These are phyloP conservation scores for Centropus unirufus DNA, from an alignment of 2,113 vertebrate genomes.

Conservation along the genomic window DNA sequence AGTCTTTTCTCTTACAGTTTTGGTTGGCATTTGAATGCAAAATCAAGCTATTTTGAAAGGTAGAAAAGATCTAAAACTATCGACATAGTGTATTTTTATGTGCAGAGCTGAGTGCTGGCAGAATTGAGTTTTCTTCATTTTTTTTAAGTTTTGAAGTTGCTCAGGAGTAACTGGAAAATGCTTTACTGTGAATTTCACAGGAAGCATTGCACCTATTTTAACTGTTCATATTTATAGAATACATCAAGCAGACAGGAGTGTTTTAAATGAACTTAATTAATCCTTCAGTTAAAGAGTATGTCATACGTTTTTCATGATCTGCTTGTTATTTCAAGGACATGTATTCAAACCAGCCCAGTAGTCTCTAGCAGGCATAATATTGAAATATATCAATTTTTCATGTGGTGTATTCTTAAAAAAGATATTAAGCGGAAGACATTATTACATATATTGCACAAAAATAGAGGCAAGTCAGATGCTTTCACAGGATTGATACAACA, in stretches of 20 bases:
- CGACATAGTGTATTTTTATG: not conserved
- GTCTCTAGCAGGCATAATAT: not conserved
- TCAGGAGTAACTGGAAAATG: not conserved
- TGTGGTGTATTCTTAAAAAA: not conserved
- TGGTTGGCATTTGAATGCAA: not conserved
- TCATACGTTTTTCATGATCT: conserved; percentile 35
- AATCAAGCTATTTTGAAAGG: not conserved
- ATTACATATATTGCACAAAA: not conserved
- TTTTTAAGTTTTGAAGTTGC: not conserved
- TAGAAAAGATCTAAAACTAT: not conserved
- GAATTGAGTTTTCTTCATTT: not conserved
- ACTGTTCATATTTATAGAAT: not conserved
- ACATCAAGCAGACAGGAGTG: conserved; percentile 26
- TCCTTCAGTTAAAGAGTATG: conserved; percentile 49
- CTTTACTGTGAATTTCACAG: not conserved
- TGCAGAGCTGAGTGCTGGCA: not conserved
- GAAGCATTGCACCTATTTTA: not conserved
- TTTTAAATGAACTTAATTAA: conserved; percentile 48
- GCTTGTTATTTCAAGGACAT: conserved; percentile 49
- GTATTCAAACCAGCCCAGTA: not conserved
- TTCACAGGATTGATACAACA: not conserved
- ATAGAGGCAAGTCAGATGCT: not conserved
- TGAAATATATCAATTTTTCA: not conserved
- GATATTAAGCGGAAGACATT: not conserved
- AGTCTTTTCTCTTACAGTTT: not conserved